These are phyloP conservation scores for Bombyx mandarina DNA, from an alignment of 1,140 invertebrate genomes.

Conservation along the genomic window DNA sequence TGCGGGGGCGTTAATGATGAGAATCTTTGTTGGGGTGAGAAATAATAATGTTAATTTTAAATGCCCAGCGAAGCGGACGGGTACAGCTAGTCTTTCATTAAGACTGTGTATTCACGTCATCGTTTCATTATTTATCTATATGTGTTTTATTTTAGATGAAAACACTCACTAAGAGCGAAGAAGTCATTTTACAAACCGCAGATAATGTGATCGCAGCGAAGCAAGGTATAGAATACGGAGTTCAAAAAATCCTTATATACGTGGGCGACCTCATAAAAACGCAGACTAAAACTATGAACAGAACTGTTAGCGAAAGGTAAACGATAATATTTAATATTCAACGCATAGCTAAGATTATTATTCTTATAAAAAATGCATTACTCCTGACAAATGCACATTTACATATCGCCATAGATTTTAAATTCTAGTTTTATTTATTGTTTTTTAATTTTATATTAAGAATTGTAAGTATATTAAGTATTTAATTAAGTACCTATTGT, in stretches of 20 bases:
- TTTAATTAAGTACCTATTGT: conserved; percentile 76
- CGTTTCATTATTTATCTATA: too few relatives aligned
- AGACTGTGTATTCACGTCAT: too few relatives aligned
- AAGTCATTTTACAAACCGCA: conserved; percentile 85
- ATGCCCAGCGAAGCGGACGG: too few relatives aligned
- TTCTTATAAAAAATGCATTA: too few relatives aligned
- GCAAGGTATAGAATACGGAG: conserved; percentile 86
- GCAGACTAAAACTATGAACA: conserved; percentile 77
- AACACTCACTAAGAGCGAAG: conserved; percentile 80
- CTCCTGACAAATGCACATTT: background rate
- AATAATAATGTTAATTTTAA: too few relatives aligned
- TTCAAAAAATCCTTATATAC: conserved; percentile 88
- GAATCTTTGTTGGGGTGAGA: too few relatives aligned
- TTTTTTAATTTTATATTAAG: background rate
- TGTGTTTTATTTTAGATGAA: conserved; percentile 28
- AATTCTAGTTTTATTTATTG: background rate
- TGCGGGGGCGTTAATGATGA: too few relatives aligned
- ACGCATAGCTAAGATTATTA: too few relatives aligned
- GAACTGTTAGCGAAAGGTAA: conserved; percentile 75
- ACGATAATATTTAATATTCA: background rate
- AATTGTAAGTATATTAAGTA: conserved; percentile 68
- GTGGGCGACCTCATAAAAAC: conserved; percentile 79
- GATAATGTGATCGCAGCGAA: conserved; percentile 89
- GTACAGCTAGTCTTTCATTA: too few relatives aligned
- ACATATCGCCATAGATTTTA: background rate